Evolutionary conservation across 1,140 invertebrate genomes (phyloP), one percentile per base, ranked within the genome.

Genomic region (Galendromus occidentalis): DNA sequence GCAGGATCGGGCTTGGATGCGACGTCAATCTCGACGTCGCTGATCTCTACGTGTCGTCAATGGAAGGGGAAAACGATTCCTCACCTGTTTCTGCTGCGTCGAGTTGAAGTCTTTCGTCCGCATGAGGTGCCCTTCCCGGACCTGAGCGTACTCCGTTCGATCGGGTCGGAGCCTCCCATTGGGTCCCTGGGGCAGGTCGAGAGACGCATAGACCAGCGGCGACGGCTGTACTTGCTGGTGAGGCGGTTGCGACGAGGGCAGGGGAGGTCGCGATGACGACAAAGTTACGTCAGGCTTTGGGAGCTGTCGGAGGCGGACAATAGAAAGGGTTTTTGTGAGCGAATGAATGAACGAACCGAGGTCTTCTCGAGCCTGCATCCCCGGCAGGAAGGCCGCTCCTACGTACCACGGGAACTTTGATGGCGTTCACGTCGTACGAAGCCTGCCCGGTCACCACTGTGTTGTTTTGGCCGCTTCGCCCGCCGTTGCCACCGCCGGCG

Each of bases 391-490:
- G 4, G 33, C 33, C 33, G 33, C 33, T 59, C 1, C 12, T 59
- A 59, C 51, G 20, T 59, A 59, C 51, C 51, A 59, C 51, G 25
- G 51, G 51, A 17, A 59, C 51, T 25, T 59, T 59, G 33, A 59
- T 59, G 22, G 51, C 25, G 51, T 59, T 59, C 33, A 25, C 51
- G 33, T 59, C 51, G 51, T 59, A 59, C 33, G 33, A 39, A 9
- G 33, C 33, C 4, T 39, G 33, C 2, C 45, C 45, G 45, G 45
- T 28, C 28, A 33, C 51, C 25, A 4, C 51, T 22, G 51, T 33
- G 20, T 59, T 59, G 51, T 25, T 33, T 33, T 59, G 51, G 22
- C 14, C 14, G 42, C n/a, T 44, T 12, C 14, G 12, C 42, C n/a
- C 12, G n/a, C 42, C 42, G 20, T 33, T 25, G n/a, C 51, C 25